Conservation (phyloP, 1,140 invertebrate species). For the Reticulitermes speratus region DNA sequence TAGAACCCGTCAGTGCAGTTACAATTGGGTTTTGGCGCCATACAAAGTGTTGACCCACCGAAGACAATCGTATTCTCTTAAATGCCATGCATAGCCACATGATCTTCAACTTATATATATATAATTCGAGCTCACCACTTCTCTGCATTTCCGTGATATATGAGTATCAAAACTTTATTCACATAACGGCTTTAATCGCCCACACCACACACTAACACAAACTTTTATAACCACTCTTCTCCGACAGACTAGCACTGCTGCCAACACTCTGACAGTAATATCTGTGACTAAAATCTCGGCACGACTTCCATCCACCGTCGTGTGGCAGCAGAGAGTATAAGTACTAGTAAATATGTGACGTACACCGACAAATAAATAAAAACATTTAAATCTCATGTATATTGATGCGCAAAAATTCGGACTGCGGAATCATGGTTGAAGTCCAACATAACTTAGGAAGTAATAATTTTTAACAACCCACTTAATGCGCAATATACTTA, state of each 20-base stretch:
- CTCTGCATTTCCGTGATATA: slow-evolving; percentile 21
- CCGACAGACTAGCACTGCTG: not conserved
- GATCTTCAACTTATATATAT: not conserved
- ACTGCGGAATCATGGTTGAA: no score
- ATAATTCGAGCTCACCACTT: slow-evolving; percentile 20
- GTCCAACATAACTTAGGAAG: no score
- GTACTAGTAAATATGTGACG: no score
- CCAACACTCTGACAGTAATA: not conserved
- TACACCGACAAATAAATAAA: no score
- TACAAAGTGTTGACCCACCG: not conserved
- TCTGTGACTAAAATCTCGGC: no score
- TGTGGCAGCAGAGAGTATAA: no score
- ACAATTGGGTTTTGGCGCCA: slow-evolving; percentile 13
- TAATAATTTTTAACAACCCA: no score
- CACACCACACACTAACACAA: not conserved
- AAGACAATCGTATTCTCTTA: not conserved
- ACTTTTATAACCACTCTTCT: not conserved
- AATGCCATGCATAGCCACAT: not conserved
- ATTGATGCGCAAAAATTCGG: no score
- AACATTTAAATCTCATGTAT: no score
- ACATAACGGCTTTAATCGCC: slow-evolving; percentile 22
- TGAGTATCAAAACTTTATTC: not conserved
- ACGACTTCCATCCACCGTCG: no score
- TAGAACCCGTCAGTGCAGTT: not conserved
- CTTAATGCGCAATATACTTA: no score